phyloP scores from a whole-genome alignment of 2,888 invertebrate species.

The Mylabris sibirica region DNA sequence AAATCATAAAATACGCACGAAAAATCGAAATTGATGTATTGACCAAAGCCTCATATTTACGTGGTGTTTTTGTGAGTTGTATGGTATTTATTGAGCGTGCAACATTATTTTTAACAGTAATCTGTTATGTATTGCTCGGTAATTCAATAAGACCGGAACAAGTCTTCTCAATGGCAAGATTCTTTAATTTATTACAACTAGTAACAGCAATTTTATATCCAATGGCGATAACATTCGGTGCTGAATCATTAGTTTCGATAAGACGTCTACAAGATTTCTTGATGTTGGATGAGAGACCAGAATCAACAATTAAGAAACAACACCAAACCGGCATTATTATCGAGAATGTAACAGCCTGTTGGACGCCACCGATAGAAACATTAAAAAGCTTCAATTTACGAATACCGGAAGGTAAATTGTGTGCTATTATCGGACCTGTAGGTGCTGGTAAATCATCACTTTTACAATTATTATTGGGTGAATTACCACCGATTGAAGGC shows the following conservation, averaged over 20 bases:
- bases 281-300: slow-evolving; percentile 35
- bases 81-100: slow-evolving; percentile 84
- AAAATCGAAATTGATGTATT: slow-evolving; percentile 71
- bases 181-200: slow-evolving; percentile 37
- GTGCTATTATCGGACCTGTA: slow-evolving; percentile 69
- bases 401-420: slow-evolving; percentile 27
- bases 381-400: slow-evolving; percentile 27
- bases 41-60: slow-evolving; percentile 65
- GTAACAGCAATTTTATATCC: slow-evolving; percentile 36
- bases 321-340: slow-evolving; percentile 16
- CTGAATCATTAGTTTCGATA: slow-evolving; percentile 38
- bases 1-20: slow-evolving; percentile 67
- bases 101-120: slow-evolving; percentile 79
- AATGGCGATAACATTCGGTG: slow-evolving; percentile 33
- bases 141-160: slow-evolving; percentile 65
- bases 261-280: slow-evolving; percentile 37
- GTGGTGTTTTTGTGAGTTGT: slow-evolving; percentile 72
- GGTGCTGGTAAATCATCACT: slow-evolving; percentile 74
- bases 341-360: slow-evolving; percentile 25
- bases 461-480: slow-evolving; percentile 73
- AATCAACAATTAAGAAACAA: slow-evolving; percentile 16
- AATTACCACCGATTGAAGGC: slow-evolving; percentile 70
- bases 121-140: slow-evolving; percentile 75
- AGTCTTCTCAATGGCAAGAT: slow-evolving; percentile 45
- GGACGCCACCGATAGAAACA: slow-evolving; percentile 19